phyloP scores from a whole-genome alignment of 2,113 vertebrate species.

The Lota lota region DNA sequence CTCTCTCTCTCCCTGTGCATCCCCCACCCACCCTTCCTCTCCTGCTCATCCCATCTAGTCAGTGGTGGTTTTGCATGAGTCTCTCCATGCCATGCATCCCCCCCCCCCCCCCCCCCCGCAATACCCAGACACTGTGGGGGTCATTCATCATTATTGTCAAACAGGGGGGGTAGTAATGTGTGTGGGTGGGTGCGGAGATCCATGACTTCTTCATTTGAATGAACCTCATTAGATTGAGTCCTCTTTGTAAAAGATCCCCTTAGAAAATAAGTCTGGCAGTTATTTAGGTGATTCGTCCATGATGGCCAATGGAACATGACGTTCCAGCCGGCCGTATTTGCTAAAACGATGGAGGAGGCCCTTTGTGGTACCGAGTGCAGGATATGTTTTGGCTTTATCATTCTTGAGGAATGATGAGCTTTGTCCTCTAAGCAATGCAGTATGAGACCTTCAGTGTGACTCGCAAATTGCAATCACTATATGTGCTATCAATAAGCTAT shows the following conservation, averaged over 20 bases:
- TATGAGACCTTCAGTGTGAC: slow-evolving; percentile 58
- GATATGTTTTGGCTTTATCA: slow-evolving; percentile 52
- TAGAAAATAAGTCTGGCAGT: slow-evolving; percentile 70
- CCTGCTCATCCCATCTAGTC: slow-evolving; percentile 61
- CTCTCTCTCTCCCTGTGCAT: slow-evolving; percentile 37
- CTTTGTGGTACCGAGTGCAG: slow-evolving; percentile 23
- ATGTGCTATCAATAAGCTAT: no score
- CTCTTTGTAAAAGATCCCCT: slow-evolving; percentile 70
- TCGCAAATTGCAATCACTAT: slow-evolving; percentile 29
- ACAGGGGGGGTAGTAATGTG: slow-evolving; percentile 47
- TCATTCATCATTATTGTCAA: slow-evolving; percentile 78
- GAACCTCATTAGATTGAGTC: slow-evolving; percentile 75
- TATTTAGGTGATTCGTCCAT: slow-evolving; percentile 67
- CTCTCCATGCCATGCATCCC: slow-evolving; percentile 50
- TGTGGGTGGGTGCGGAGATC: slow-evolving; percentile 73
- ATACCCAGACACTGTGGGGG: slow-evolving; percentile 53
- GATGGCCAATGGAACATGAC: slow-evolving; percentile 68
- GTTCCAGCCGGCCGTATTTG: slow-evolving; percentile 59
- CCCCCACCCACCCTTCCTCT: slow-evolving; percentile 55
- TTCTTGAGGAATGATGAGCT: slow-evolving; percentile 35
- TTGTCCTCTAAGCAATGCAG: slow-evolving; percentile 51
- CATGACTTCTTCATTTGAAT: slow-evolving; percentile 75
- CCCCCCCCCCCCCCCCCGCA: slow-evolving; percentile 2
- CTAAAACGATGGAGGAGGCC: slow-evolving; percentile 41
- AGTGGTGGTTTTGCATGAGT: slow-evolving; percentile 69